Conservation (phyloP, 2,888 invertebrate species). For the Perizoma flavofasciatum region DNA sequence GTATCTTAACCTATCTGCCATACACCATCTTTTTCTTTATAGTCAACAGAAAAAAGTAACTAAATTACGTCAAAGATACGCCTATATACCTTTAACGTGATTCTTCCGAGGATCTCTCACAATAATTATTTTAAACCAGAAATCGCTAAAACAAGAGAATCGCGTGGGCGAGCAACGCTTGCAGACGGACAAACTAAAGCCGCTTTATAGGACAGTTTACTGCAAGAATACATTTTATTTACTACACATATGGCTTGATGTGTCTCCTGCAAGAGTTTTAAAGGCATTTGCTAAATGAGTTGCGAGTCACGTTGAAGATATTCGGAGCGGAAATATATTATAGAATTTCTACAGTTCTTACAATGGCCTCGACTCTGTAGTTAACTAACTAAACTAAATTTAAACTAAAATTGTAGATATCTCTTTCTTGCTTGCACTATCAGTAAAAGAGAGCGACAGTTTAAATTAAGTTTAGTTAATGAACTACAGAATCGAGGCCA, state of each 20-base stretch:
- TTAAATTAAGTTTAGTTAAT: no score
- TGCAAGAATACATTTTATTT: slow-evolving; percentile 34
- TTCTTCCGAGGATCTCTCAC: slow-evolving; percentile 24
- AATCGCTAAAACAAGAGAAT: slow-evolving; percentile 46
- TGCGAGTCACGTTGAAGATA: slow-evolving; percentile 2
- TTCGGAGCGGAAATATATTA: slow-evolving; percentile 6
- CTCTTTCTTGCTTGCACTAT: no score
- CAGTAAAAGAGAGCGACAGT: no score
- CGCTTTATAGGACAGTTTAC: slow-evolving; percentile 42
- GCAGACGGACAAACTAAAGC: slow-evolving; percentile 36
- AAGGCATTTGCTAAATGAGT: slow-evolving; percentile 3
- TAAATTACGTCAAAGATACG: no score
- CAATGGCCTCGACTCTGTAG: no score
- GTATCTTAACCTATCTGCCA: no score
- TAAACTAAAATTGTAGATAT: no score
- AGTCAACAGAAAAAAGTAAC: no score
- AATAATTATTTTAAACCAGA: slow-evolving; percentile 1
- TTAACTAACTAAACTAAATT: no score
- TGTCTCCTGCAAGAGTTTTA: background rate
- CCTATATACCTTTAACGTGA: background rate
- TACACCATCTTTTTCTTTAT: no score
- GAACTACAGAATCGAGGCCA: no score
- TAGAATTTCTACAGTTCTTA: no score
- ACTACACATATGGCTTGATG: slow-evolving; percentile 23
- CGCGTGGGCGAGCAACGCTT: slow-evolving; percentile 47